phyloP scores from a whole-genome alignment of 2,888 invertebrate species.

The Leptogaster cylindrica region DNA sequence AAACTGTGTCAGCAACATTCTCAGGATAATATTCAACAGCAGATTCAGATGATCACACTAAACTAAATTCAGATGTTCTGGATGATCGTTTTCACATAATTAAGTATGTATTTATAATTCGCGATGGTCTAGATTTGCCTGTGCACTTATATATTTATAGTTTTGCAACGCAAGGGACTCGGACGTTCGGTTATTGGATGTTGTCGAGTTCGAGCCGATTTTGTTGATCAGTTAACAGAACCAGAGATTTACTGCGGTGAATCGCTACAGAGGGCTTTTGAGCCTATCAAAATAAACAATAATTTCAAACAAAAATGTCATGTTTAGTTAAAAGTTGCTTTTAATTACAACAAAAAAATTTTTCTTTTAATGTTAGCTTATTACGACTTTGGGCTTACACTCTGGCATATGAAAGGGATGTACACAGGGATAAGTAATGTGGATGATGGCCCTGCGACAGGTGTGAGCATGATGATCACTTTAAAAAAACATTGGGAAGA shows the following conservation, averaged over 20 bases:
- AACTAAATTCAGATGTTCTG: constrained; percentile 25
- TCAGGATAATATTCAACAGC: no score
- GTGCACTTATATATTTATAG: no score
- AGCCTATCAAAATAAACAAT: constrained; percentile 37
- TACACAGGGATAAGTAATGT: no score
- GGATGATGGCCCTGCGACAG: no score
- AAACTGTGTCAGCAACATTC: constrained; percentile 16
- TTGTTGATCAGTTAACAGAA: constrained; percentile 21
- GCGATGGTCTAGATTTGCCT: no score
- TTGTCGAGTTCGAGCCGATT: neutral
- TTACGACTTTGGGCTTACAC: constrained; percentile 5
- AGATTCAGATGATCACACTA: neutral
- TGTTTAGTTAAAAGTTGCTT: constrained; percentile 9
- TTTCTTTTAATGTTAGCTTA: neutral
- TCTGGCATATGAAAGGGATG: neutral
- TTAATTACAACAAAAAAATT: neutral
- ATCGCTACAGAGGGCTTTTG: constrained; percentile 24
- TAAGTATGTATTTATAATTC: constrained; percentile 1
- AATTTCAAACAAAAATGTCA: constrained; percentile 37
- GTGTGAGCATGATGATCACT: no score
- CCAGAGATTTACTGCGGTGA: constrained; percentile 27
- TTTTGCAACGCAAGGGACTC: no score
- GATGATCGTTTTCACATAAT: neutral
- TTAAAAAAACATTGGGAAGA: no score
- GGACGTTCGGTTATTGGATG: no score